Conservation (phyloP, 1,140 invertebrate species). For the Sycobia sp. region DNA sequence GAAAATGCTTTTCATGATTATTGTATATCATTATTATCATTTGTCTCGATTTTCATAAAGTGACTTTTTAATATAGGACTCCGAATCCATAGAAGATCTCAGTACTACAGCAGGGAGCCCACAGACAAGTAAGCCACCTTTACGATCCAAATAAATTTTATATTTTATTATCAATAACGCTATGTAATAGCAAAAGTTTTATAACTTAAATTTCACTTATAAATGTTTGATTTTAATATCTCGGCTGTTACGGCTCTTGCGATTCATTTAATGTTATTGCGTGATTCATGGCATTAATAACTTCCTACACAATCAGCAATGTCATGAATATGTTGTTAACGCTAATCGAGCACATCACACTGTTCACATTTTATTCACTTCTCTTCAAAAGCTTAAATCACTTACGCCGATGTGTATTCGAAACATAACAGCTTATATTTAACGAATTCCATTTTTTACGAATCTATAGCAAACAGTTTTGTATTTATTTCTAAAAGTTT, state of each 20-base stretch:
- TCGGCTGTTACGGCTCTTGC: constrained; percentile 34
- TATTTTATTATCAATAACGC: background rate
- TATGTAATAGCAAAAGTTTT: constrained; percentile 1
- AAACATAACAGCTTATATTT: constrained; percentile 12
- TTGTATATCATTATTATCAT: too few species aligned
- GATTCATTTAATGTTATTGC: constrained; percentile 28
- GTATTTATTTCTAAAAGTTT: constrained; percentile 7
- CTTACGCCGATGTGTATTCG: constrained; percentile 15
- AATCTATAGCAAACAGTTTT: background rate
- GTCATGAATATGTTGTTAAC: constrained; percentile 12
- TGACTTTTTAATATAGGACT: constrained; percentile 63
- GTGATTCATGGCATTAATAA: constrained; percentile 28
- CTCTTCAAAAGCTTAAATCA: constrained; percentile 25
- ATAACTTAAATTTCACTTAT: constrained; percentile 10
- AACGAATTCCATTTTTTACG: constrained; percentile 4
- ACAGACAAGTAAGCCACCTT: constrained; percentile 51
- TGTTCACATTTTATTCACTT: constrained; percentile 20
- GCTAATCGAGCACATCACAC: constrained; percentile 26
- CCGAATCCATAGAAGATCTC: constrained; percentile 69
- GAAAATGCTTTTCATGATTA: too few species aligned
- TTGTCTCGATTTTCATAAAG: too few species aligned
- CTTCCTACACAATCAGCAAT: constrained; percentile 25
- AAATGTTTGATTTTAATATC: constrained; percentile 17
- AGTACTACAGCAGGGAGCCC: constrained; percentile 45
- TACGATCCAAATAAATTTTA: background rate